phyloP scores from a whole-genome alignment of 2,113 vertebrate species.

The Pampusana beccarii region DNA sequence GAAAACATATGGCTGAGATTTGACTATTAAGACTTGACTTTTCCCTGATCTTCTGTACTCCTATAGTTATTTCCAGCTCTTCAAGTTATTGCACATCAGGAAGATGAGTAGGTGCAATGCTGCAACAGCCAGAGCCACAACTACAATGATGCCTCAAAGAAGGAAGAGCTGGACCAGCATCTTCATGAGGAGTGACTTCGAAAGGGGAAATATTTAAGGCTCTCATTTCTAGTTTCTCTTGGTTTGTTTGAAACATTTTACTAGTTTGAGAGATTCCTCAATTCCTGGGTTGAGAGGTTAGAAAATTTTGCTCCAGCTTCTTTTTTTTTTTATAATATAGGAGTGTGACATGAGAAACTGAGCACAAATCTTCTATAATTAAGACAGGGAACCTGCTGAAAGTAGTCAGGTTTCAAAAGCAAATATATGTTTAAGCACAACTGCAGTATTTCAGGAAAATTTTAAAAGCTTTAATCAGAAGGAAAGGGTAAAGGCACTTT shows the following conservation, averaged over 20 bases:
- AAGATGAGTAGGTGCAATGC: background rate
- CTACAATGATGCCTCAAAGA: background rate
- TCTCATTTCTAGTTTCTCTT: background rate
- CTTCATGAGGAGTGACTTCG: background rate
- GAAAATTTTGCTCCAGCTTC: background rate
- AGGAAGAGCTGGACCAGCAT: background rate
- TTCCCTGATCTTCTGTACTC: background rate
- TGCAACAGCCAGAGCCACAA: background rate
- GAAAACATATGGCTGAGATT: background rate
- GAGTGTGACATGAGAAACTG: background rate
- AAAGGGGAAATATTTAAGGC: background rate
- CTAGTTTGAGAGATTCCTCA: background rate
- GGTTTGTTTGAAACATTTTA: background rate
- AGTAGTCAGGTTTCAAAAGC: constrained; percentile 1
- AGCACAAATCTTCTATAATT: background rate
- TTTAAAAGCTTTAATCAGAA: constrained; percentile 25
- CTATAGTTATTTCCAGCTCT: background rate
- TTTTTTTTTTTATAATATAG: background rate
- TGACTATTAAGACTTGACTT: background rate
- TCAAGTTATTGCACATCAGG: rapidly evolving
- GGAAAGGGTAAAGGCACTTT: constrained; percentile 11
- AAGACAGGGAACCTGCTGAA: background rate
- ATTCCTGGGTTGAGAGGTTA: background rate
- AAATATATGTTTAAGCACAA: constrained; percentile 14
- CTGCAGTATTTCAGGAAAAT: constrained; percentile 27